Percentiles rank a stretch among this genome's conserved stretches.
Evolutionary conservation across 2,888 invertebrate species (phyloP).

Genomic region (Rhagophthalmus giganteus): DNA sequence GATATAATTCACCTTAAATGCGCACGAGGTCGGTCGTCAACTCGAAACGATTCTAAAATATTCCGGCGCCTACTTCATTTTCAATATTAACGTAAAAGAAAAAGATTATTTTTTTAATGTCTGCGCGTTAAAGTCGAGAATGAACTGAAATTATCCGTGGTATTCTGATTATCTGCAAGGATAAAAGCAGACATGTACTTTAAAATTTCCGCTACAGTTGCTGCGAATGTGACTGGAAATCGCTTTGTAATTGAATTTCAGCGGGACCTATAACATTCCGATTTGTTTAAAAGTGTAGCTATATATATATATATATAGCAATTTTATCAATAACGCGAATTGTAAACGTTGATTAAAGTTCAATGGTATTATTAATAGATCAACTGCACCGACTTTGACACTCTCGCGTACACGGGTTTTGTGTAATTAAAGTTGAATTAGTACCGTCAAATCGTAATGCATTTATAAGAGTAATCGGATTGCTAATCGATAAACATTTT

Average conservation of each 20-base stretch:
- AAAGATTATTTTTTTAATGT: neutral
- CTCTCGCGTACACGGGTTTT: too few species aligned
- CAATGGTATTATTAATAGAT: too few species aligned
- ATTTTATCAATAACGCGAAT: too few species aligned
- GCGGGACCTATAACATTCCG: slow-evolving; percentile 4
- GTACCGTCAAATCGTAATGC: neutral
- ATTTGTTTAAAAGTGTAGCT: too few species aligned
- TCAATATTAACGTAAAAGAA: neutral
- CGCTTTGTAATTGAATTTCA: slow-evolving; percentile 7
- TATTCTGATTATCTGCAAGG: neutral
- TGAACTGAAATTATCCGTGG: neutral
- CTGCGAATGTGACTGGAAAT: neutral
- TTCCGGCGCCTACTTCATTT: neutral
- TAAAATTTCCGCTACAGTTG: slow-evolving; percentile 3
- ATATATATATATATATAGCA: slow-evolving; percentile 1
- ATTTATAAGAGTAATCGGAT: too few species aligned
- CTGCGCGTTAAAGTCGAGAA: neutral
- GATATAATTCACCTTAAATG: neutral
- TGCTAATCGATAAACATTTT: too few species aligned
- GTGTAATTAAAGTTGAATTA: too few species aligned
- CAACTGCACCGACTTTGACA: too few species aligned
- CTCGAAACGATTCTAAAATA: neutral
- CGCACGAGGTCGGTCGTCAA: neutral
- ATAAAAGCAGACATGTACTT: slow-evolving; percentile 2
- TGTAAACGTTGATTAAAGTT: too few species aligned